These are phyloP conservation scores for Notolepis coatsorum DNA, from an alignment of 2,797 vertebrate species.

Conservation along the genomic window DNA sequence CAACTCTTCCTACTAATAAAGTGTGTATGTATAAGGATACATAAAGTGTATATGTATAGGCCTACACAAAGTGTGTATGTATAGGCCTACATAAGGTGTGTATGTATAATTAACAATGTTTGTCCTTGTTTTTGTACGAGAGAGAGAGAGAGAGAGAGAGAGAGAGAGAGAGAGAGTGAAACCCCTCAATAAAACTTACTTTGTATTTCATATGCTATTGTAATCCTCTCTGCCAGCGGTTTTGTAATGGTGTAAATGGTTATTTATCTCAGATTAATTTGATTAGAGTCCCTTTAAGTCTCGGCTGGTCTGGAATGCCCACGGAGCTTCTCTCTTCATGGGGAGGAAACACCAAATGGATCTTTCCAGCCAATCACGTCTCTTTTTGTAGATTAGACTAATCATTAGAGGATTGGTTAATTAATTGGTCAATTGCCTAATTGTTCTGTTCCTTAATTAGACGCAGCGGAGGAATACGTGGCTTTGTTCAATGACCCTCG, in stretches of 20 bases:
- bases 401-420: constrained; percentile 80
- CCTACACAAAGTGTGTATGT: too few species aligned
- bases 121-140: too few species aligned
- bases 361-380: constrained; percentile 67
- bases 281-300: constrained; percentile 81
- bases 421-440: constrained; percentile 83
- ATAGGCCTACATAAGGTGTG: too few species aligned
- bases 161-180: constrained; percentile 21
- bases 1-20: too few species aligned
- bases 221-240: constrained; percentile 78
- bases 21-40: too few species aligned
- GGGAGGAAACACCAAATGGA: constrained; percentile 63
- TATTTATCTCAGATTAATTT: constrained; percentile 84
- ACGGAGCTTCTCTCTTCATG: constrained; percentile 76
- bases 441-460: constrained; percentile 79
- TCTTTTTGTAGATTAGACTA: constrained; percentile 78
- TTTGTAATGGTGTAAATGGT: constrained; percentile 73
- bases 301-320: constrained; percentile 69
- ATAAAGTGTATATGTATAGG: too few species aligned
- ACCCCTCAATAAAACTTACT: constrained; percentile 51
- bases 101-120: too few species aligned
- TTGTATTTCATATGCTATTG: constrained; percentile 73
- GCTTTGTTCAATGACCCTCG: constrained; percentile 66
- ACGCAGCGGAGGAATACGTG: constrained; percentile 59
- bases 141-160: constrained; percentile 21